Evolutionary conservation across 2,888 invertebrate genomes (phyloP), one percentile per base, ranked within the genome.

Genomic region (Merodon equestris): DNA sequence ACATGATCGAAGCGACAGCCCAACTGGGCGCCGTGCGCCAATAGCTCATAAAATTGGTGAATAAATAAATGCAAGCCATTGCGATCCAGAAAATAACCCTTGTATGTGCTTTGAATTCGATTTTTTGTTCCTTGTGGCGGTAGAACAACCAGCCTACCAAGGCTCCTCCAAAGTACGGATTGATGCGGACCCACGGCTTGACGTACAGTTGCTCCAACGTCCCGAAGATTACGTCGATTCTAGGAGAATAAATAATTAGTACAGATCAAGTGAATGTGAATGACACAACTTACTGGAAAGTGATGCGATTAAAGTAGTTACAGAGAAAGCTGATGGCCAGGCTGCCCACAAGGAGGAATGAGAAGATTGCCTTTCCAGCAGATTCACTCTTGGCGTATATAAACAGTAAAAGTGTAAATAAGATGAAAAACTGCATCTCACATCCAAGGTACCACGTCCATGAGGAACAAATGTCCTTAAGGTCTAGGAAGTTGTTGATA

Each of bases 401-500:
- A 60, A 85, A 85, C 12, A 86, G 82, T 70, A 85, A 54, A 14
- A 82, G 56, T 1, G 84, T 83, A 57, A 84, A 84, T 9, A 85
- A 75, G 18, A 85, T 51, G 27, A 84, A 85, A 74, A 83, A 85
- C 56, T 86, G 85, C 85, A 85, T 85, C 82, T 86, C 86, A 58
- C 86, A 86, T 18, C 84, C 85, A 58, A 86, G 71, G 77, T 86
- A 86, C 86, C 86, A 87, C n/a, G 84, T 86, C 84, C 86, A 85
- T 1, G 85, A 85, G 48, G 84, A 82, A 51, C 86, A 84, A 44
- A 86, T 85, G 45, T 83, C 82, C 72, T 83, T 75, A 56, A 85
- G 83, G 50, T 84, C 84, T 38, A 85, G 76, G 54, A 85, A 84
- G 70, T 86, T 85, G 56, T 83, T 83, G 58, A 85, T 84, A 64